phyloP scores from a whole-genome alignment of 2,113 vertebrate genomes.

The Strix aluco region DNA sequence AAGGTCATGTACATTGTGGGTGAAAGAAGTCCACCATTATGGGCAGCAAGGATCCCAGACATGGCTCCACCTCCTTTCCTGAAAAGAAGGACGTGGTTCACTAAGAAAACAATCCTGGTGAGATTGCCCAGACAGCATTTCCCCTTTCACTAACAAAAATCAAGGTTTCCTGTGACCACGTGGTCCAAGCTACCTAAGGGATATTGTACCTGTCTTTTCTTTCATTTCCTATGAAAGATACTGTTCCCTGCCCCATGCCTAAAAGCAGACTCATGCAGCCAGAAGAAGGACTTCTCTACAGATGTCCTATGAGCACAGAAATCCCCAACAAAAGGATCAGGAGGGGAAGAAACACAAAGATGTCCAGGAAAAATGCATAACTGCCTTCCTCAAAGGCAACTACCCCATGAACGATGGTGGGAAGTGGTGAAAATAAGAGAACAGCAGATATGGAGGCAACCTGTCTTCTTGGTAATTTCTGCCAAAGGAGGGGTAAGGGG shows the following conservation, averaged over 20 bases:
- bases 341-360: background rate
- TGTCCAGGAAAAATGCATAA: background rate
- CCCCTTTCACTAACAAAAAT: background rate
- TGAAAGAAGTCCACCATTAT: background rate
- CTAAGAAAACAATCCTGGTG: background rate
- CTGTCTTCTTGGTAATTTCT: background rate
- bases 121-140: background rate
- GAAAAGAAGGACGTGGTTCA: background rate
- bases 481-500: background rate
- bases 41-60: background rate
- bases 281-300: background rate
- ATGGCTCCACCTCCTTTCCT: background rate
- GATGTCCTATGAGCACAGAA: background rate
- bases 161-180: background rate
- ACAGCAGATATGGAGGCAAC: background rate
- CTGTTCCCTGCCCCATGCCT: background rate
- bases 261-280: background rate
- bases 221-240: background rate
- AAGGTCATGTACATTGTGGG: accelerated
- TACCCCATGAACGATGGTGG: background rate
- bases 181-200: background rate
- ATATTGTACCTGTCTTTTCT: background rate
- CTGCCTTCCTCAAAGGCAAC: background rate
- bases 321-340: background rate
- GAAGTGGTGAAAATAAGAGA: background rate